Percentiles rank a stretch among this genome's conserved stretches.
Conservation (phyloP, 2,113 vertebrate genomes). For the Megaleporinus macrocephalus region DNA sequence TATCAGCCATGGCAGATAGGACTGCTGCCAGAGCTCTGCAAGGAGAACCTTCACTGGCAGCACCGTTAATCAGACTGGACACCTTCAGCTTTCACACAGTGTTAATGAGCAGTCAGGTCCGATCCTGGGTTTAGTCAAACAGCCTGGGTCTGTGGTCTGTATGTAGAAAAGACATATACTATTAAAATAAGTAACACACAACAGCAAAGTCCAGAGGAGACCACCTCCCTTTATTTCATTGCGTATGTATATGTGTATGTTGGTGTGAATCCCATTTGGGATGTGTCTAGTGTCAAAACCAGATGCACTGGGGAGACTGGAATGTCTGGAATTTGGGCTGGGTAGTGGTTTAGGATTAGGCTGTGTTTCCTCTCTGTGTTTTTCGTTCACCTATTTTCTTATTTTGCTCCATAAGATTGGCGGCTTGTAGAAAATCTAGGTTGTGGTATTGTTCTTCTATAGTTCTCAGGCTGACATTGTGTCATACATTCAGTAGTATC, state of each 20-base stretch:
- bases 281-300: background rate
- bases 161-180: too few relatives aligned
- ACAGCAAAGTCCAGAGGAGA: too few relatives aligned
- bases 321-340: slow-evolving; percentile 38
- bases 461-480: too few relatives aligned
- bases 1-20: too few relatives aligned
- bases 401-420: too few relatives aligned
- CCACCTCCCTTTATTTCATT: too few relatives aligned
- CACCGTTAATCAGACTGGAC: slow-evolving; percentile 4
- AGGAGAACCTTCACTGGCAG: background rate
- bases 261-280: background rate
- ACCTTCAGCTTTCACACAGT: background rate
- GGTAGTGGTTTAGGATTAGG: background rate
- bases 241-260: background rate
- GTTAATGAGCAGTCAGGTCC: background rate
- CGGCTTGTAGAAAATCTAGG: too few relatives aligned
- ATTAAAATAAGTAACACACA: too few relatives aligned
- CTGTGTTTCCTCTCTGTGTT: background rate
- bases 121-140: background rate
- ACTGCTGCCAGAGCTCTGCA: background rate
- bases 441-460: too few relatives aligned
- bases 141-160: background rate
- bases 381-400: background rate
- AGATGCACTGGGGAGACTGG: background rate
- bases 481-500: too few relatives aligned